Conservation (phyloP, 2,113 vertebrate genomes). For the Forbesichthys papilliferus region DNA sequence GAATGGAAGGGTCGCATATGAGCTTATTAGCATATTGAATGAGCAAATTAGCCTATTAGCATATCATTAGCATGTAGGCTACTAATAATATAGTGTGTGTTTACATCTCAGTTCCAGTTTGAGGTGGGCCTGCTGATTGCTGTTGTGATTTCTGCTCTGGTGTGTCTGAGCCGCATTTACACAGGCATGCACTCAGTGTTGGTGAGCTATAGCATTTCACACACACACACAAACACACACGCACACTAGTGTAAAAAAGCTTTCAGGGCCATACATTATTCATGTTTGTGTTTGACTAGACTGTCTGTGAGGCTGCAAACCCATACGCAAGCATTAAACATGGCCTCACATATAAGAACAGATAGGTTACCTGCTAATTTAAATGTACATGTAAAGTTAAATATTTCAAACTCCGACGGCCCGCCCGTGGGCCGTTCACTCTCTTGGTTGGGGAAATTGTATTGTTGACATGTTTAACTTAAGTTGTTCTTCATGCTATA, state of each 20-base stretch:
- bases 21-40: not conserved
- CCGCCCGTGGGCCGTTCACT: too few relatives aligned
- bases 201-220: constrained; percentile 76
- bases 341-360: not conserved
- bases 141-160: constrained; percentile 81
- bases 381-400: too few relatives aligned
- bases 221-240: constrained; percentile 8
- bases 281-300: constrained; percentile 38
- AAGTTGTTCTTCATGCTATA: too few relatives aligned
- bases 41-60: too few relatives aligned
- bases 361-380: not conserved
- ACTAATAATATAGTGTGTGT: constrained; percentile 17
- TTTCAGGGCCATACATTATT: constrained; percentile 59
- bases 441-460: too few relatives aligned
- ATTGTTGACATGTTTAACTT: too few relatives aligned
- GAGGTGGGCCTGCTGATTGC: constrained; percentile 82
- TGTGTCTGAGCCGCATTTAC: constrained; percentile 93
- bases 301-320: constrained; percentile 28
- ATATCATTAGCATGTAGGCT: too few relatives aligned
- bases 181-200: constrained; percentile 95
- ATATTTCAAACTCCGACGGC: too few relatives aligned
- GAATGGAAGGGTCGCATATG: not conserved
- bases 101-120: constrained; percentile 83
- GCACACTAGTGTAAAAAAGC: constrained; percentile 41
- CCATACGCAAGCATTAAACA: not conserved